Base-by-base conservation (phyloP, 2,113 vertebrate species). In the Ctenodactylus gundi region DNA sequence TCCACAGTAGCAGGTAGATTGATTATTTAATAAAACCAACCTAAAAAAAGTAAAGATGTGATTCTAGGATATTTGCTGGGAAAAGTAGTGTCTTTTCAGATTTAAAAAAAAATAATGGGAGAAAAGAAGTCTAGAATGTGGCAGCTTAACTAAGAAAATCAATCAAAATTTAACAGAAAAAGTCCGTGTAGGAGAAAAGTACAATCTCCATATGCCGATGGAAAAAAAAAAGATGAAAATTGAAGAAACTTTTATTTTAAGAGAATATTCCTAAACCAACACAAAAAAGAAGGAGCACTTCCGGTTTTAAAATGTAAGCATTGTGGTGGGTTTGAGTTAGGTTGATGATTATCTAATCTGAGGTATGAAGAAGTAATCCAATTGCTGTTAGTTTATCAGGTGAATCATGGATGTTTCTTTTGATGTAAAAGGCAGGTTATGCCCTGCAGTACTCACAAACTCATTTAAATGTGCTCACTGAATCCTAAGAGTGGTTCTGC, bases 391-490 rank as follows among this genome's bases (percentile, higher is more conserved):
- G 2, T 64, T 94, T 75, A 55, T 82, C n/a, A 67, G 53, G 23
- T 75, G 14, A 2, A n/a, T 36, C 44, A 77, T 90, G 21, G 78
- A 31, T 39, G 55, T 49, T 1, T 23, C 46, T 65, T 2, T 36
- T 67, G 36, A 72, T 21, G 44, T 65, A 2, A 83, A 82, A 41
- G 15, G n/a, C n/a, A n/a, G n/a, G n/a, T n/a, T n/a, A n/a, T n/a
- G n/a, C n/a, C n/a, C n/a, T n/a, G n/a, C n/a, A n/a, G n/a, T n/a
- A n/a, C n/a, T n/a, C n/a, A n/a, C n/a, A 94, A 97, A 94, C 70
- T 91, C 95, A 97, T 97, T 88, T 95, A 97, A 98, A 87, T 96
- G 89, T 97, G 89, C 72, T 97, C 95, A 97, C 46, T 97, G 96
- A 97, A 97, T 97, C 96, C 82, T 91, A 0, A 14, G 95, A 93